Evolutionary conservation across 2,888 invertebrate genomes (phyloP), one percentile per base, ranked within the genome.

Genomic region (Arge pagana): DNA sequence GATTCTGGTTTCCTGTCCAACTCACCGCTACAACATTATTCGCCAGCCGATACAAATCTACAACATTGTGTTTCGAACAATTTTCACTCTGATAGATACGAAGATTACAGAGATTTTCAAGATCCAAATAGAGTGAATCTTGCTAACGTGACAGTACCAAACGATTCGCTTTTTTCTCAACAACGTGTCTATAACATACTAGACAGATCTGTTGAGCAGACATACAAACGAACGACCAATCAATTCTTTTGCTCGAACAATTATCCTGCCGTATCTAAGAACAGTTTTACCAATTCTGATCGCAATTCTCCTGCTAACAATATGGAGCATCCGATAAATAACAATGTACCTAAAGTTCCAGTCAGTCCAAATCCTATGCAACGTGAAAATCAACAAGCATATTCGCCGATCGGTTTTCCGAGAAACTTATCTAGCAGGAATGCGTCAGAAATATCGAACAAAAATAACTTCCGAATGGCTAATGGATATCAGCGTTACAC

Each of bases 1-100:
- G 74, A 76, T 55, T 68, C 73, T n/a, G 67, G 68, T 24, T 74
- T 74, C 50, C 54, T 70, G 16, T 68, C 71, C 3, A 74, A 71
- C 41, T 74, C 76, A 3, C 65, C 73, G 4, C 55, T 71, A 13
- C 76, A 74, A 50, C 73, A 73, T 51, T 74, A 70, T 39, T 74
- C 75, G 15, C 68, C 75, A 1, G 65, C 64, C n/a, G 74, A 75
- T 13, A 64, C 63, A 10, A 50, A 60, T 15, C 36, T 74, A 24
- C 72, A 74, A 26, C 69, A 70, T 55, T 71, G 66, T 52, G 67
- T 67, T 21, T 54, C 63, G 15, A 67, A 56, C 48, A 68, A 67
- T 56, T 63, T 68, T 43, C 65, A 66, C 19, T 67, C 69, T 10
- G 53, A 59, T 16, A 68, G 66, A 52, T 68, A 59, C 39, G 68